phyloP scores from a whole-genome alignment of 2,888 invertebrate species.

The Agrotis exclamationis region DNA sequence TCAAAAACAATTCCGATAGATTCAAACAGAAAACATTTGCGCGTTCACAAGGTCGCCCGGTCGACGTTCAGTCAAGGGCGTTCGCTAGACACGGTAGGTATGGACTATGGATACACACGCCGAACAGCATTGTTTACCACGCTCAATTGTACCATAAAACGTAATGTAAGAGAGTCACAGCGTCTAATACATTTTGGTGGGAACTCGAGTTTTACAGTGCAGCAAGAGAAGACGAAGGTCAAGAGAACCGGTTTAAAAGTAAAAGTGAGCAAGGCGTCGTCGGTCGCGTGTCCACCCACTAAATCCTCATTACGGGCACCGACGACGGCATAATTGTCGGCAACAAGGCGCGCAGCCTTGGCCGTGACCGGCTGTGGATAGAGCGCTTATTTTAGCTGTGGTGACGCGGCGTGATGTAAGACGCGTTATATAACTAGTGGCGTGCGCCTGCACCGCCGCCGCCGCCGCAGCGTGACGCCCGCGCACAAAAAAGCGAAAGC shows the following conservation, averaged over 20 bases:
- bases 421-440: conserved; percentile 83
- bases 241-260: conserved; percentile 88
- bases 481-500: conserved; percentile 87
- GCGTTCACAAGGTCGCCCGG: conserved; percentile 87
- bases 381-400: conserved; percentile 88
- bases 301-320: conserved; percentile 88
- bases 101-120: conserved; percentile 69
- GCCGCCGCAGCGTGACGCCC: conserved; percentile 72
- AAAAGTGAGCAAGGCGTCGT: conserved; percentile 83
- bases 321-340: conserved; percentile 85
- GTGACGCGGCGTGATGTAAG: conserved; percentile 89
- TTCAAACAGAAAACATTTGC: conserved; percentile 86
- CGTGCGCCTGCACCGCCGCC: conserved; percentile 78
- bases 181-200: conserved; percentile 58
- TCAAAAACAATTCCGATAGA: conserved; percentile 82
- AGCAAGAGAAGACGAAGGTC: conserved; percentile 79
- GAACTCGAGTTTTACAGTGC: conserved; percentile 53
- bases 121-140: conserved; percentile 75
- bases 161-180: conserved; percentile 41
- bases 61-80: conserved; percentile 89
- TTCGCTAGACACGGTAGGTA: conserved; percentile 84
- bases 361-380: conserved; percentile 89
- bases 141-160: conserved; percentile 58
- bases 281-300: conserved; percentile 88
- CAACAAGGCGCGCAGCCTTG: conserved; percentile 88